Percentiles rank a stretch among this genome's conserved stretches.
These are phyloP conservation scores for Ferrisia virgata DNA, from an alignment of 2,888 invertebrate species.

Conservation along the genomic window DNA sequence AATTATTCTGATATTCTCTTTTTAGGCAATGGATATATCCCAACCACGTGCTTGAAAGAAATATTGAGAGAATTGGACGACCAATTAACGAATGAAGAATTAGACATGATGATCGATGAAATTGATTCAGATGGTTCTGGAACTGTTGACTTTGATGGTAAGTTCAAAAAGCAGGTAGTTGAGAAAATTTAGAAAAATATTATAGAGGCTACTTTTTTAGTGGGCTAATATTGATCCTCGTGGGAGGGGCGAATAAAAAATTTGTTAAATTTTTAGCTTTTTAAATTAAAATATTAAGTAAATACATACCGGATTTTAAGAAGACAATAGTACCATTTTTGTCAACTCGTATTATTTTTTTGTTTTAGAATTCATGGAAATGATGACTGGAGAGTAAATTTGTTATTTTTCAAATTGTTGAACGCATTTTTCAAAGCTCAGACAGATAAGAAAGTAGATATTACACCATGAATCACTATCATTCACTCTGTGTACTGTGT, in stretches of 20 bases:
- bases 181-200: not conserved
- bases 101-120: conserved; percentile 96
- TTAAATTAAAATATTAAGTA: no score
- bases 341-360: conserved; percentile 48
- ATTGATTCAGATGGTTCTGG: conserved; percentile 98
- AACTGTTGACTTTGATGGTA: conserved; percentile 98
- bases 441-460: not conserved
- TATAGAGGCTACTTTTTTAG: no score
- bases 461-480: not conserved
- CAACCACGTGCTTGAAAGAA: conserved; percentile 87
- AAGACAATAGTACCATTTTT: not conserved
- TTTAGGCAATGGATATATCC: conserved; percentile 83
- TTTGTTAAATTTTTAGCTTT: no score
- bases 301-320: no score
- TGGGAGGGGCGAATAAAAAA: no score
- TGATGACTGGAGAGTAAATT: conserved; percentile 87
- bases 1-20: not conserved
- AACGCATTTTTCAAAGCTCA: not conserved
- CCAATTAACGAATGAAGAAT: conserved; percentile 87
- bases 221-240: no score
- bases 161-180: conserved; percentile 45
- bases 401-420: not conserved
- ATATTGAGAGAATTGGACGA: conserved; percentile 94
- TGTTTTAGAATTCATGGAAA: conserved; percentile 87
- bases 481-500: not conserved